Evolutionary conservation across 2,888 invertebrate species (phyloP).

Genomic region (Acleris sparsana): DNA sequence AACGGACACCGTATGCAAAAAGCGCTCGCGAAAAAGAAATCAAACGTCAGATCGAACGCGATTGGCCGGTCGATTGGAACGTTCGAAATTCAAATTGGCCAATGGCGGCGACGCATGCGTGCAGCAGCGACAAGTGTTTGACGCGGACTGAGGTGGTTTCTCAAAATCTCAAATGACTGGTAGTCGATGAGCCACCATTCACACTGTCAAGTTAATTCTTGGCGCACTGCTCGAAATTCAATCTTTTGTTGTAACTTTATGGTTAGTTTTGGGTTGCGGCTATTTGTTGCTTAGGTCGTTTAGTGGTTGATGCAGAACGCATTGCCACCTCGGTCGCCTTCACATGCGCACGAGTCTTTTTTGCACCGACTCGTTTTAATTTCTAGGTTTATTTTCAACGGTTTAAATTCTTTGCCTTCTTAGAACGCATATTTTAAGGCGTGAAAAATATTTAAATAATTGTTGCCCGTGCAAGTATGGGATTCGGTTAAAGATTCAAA

Average conservation of each 20-base stretch:
- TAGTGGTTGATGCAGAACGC: conserved; percentile 39
- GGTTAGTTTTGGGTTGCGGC: conserved; percentile 30
- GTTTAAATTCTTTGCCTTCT: conserved; percentile 34
- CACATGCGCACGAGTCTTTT: conserved; percentile 78
- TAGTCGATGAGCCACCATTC: conserved; percentile 72
- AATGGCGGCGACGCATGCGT: conserved; percentile 62
- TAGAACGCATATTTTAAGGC: background rate
- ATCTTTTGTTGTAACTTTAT: conserved; percentile 21
- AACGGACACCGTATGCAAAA: conserved; percentile 69
- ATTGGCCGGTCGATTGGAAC: conserved; percentile 67
- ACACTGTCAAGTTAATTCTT: conserved; percentile 60
- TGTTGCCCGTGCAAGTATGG: no score
- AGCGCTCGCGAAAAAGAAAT: conserved; percentile 70
- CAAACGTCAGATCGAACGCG: conserved; percentile 67
- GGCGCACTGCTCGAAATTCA: conserved; percentile 41
- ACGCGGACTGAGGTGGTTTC: conserved; percentile 73
- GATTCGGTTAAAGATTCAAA: no score
- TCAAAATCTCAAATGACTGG: conserved; percentile 75
- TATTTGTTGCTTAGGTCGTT: conserved; percentile 46
- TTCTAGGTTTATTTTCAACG: conserved; percentile 52
- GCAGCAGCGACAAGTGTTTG: conserved; percentile 64
- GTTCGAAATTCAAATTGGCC: conserved; percentile 70
- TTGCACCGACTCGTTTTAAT: conserved; percentile 66
- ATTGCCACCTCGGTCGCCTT: conserved; percentile 77
- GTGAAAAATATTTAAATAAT: no score